These are phyloP conservation scores for Hydrotaea diabolus DNA, from an alignment of 2,888 invertebrate species.

Conservation along the genomic window DNA sequence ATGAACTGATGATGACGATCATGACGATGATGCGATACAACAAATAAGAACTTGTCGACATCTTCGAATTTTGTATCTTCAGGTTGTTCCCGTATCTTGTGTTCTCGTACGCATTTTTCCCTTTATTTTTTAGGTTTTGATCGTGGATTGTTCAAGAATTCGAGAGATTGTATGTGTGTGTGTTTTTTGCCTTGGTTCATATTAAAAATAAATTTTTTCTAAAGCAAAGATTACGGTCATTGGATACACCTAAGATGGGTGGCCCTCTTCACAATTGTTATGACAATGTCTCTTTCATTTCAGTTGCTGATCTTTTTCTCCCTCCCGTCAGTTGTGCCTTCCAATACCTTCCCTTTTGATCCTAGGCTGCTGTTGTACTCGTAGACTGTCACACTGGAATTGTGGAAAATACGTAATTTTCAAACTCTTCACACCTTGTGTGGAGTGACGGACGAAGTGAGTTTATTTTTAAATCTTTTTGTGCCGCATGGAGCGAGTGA, in stretches of 20 bases:
- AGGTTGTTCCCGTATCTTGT: slow-evolving; percentile 1
- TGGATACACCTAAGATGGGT: slow-evolving; percentile 67
- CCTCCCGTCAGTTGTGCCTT: background rate
- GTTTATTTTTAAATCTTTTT: slow-evolving; percentile 18
- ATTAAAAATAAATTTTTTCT: slow-evolving; percentile 32
- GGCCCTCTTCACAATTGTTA: slow-evolving; percentile 64
- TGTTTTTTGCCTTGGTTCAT: slow-evolving; percentile 7
- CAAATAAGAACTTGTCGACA: slow-evolving; percentile 62
- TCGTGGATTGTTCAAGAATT: slow-evolving; percentile 53
- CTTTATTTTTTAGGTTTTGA: background rate
- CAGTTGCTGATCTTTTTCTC: slow-evolving; percentile 4
- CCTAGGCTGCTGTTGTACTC: background rate
- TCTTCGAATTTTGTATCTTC: slow-evolving; percentile 37
- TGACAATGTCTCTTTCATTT: slow-evolving; percentile 61
- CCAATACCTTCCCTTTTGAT: background rate
- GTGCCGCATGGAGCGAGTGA: slow-evolving; percentile 21
- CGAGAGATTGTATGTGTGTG: background rate
- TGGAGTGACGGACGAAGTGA: background rate
- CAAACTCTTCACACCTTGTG: slow-evolving; percentile 65
- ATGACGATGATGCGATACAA: slow-evolving; percentile 13
- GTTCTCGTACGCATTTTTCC: slow-evolving; percentile 1
- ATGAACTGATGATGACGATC: background rate
- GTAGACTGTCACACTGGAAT: background rate
- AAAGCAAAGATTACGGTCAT: slow-evolving; percentile 64
- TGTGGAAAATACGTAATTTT: slow-evolving; percentile 31